phyloP scores from a whole-genome alignment of 2,888 invertebrate genomes.

The Ypsolopha sequella region DNA sequence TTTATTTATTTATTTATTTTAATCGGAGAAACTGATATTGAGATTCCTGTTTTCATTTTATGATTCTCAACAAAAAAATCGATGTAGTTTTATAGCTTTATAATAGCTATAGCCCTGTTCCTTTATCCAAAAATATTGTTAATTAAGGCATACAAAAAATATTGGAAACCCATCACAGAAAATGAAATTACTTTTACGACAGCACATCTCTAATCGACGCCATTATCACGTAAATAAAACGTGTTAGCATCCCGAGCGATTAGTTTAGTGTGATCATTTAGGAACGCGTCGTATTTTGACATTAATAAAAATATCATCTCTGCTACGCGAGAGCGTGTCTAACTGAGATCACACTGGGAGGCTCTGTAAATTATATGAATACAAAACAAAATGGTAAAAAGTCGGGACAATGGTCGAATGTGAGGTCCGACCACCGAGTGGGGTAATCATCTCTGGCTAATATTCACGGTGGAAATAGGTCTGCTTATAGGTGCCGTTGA shows the following conservation, averaged over 20 bases:
- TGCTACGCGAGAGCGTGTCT: constrained; percentile 66
- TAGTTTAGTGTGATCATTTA: constrained; percentile 7
- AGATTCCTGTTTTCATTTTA: no score
- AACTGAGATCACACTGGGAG: constrained; percentile 64
- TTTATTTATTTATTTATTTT: no score
- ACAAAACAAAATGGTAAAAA: constrained; percentile 34
- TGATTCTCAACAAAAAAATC: no score
- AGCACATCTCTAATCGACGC: no score
- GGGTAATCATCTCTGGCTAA: constrained; percentile 4
- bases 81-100: no score
- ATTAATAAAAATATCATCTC: constrained; percentile 70
- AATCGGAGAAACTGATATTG: no score
- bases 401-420: constrained; percentile 57
- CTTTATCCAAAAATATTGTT: no score
- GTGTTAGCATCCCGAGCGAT: neutral
- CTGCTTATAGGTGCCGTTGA: neutral
- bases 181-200: no score
- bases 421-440: constrained; percentile 52
- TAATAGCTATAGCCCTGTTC: no score
- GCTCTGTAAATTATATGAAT: constrained; percentile 63
- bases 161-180: no score
- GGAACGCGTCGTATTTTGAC: constrained; percentile 51
- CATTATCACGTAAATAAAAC: no score
- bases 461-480: constrained; percentile 5
- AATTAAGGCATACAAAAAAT: no score